phyloP scores from a whole-genome alignment of 2,888 invertebrate species.

The Noctua fimbriata region DNA sequence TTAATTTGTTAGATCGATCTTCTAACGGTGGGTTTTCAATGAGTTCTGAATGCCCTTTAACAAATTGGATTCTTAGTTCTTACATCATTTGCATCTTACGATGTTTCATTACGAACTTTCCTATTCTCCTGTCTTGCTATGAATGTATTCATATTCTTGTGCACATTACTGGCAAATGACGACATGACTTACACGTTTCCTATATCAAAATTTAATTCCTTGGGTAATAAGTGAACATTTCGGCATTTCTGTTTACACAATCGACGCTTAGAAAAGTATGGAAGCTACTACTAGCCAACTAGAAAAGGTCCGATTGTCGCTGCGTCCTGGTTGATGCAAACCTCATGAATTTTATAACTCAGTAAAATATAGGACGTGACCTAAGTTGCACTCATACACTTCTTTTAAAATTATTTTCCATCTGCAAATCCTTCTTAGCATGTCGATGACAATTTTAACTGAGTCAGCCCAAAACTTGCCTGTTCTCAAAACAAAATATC shows the following conservation, averaged over 20 bases:
- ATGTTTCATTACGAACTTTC: constrained; percentile 26
- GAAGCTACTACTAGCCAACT: neutral
- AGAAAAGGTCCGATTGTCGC: neutral
- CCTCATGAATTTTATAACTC: neutral
- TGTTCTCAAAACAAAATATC: neutral
- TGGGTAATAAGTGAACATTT: neutral
- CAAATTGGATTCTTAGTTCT: constrained; percentile 31
- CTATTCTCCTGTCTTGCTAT: neutral
- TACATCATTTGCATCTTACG: constrained; percentile 11
- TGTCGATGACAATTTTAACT: neutral
- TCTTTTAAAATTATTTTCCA: neutral
- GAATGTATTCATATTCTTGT: constrained; percentile 19
- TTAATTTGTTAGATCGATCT: constrained; percentile 18
- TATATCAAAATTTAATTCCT: neutral
- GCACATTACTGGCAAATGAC: neutral
- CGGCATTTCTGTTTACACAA: neutral
- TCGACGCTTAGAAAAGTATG: neutral
- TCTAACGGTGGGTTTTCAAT: neutral
- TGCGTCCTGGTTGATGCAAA: too few species aligned
- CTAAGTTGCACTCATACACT: too few species aligned
- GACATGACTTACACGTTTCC: neutral
- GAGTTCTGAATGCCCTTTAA: constrained; percentile 20
- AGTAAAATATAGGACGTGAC: neutral
- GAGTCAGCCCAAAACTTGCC: neutral
- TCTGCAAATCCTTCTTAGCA: neutral